A percentile compares a stretch with the other conserved stretches of the same genome.
These are phyloP conservation scores for Andrena trimmerana DNA, from an alignment of 2,888 invertebrate species.

Conservation along the genomic window DNA sequence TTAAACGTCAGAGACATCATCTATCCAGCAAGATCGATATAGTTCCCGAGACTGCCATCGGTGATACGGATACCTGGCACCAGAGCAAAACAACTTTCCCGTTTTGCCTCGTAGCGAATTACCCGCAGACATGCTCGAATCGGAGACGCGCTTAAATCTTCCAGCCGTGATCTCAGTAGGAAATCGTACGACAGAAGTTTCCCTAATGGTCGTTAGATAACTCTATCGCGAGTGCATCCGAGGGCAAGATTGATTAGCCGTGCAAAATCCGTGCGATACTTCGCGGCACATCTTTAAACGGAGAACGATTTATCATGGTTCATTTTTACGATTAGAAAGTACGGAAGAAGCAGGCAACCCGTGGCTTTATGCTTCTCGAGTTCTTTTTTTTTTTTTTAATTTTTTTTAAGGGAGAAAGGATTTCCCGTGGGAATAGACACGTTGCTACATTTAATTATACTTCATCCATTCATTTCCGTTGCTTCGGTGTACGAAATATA, in stretches of 20 bases:
- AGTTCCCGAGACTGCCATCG: constrained; percentile 11
- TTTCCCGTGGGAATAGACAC: background rate
- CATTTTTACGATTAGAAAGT: constrained; percentile 17
- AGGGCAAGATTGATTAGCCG: constrained; percentile 21
- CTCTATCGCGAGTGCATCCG: constrained; percentile 1
- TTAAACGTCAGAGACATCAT: constrained; percentile 44
- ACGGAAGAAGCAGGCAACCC: background rate
- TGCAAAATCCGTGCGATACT: constrained; percentile 11
- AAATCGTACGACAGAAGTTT: background rate
- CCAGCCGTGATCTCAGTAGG: background rate
- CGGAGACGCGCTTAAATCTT: constrained; percentile 12
- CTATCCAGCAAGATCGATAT: constrained; percentile 40
- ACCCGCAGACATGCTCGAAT: background rate
- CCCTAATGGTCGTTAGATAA: constrained; percentile 29
- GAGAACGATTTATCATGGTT: background rate
- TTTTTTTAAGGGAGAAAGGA: background rate
- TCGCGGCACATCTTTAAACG: constrained; percentile 1
- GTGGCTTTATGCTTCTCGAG: background rate
- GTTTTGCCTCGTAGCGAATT: constrained; percentile 9
- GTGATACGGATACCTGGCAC: constrained; percentile 3
- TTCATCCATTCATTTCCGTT: no score
- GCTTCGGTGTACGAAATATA: background rate
- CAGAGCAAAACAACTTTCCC: background rate
- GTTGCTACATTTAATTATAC: background rate
- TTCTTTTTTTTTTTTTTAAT: background rate